Evolutionary conservation across 2,797 vertebrate genomes (phyloP), one percentile per base, ranked within the genome.

Genomic region (Pampus argenteus): DNA sequence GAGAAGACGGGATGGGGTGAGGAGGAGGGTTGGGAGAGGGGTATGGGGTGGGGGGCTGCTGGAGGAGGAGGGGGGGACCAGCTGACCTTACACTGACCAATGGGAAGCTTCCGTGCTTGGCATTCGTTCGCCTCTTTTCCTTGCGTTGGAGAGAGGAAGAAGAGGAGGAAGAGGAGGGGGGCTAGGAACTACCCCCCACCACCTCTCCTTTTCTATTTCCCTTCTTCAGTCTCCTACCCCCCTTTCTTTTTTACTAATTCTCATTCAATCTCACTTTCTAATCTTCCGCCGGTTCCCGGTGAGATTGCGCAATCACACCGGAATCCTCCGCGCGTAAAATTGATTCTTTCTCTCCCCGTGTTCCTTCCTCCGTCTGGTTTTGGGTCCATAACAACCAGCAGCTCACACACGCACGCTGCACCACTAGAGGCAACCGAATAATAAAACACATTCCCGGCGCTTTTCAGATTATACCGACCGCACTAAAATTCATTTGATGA

Each of bases 51-150:
- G 44, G 69, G 57, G 64, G 77, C n/a, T n/a, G n/a, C n/a, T n/a
- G 59, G 70, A 62, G 22, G 84, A 84, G 91, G 85, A 77, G 88
- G 92, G 91, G 95, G 79, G 82, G 89, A 97, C 95, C 97, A 98
- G 96, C 96, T 98, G 97, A 99, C 97, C 97, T 92, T 71, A 85
- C 83, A 91, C 92, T 97, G 97, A 97, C 97, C 97, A 98, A 98
- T 98, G 79, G 94, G 94, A 92, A 91, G 93, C 93, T 90, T 91
- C 94, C 90, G 93, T 96, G 96, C 94, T 94, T 96, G 95, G 95
- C 74, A 78, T 88, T 85, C 81, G 82, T 73, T 81, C 71, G 56
- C 74, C 67, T 55, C 68, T 71, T 82, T 86, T 85, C 78, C 79
- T 84, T 79, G 81, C 61, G 84, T 66, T 81, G 69, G 40, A 57